These are phyloP conservation scores for Pantherophis vulpinus DNA, from an alignment of 2,797 vertebrate species.

Conservation along the genomic window DNA sequence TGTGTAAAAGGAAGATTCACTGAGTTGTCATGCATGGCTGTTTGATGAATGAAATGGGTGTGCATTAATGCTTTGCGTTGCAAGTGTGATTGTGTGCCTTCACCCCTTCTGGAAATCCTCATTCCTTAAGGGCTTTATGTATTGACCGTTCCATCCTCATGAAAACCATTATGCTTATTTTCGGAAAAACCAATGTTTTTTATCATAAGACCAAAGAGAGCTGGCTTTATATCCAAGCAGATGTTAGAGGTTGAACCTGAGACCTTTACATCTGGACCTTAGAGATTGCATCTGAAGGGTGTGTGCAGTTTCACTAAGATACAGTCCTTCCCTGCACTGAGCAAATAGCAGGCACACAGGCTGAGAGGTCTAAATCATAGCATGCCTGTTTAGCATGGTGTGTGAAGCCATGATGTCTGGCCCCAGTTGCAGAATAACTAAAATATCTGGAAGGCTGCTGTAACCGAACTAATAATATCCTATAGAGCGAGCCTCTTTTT, in stretches of 20 bases:
- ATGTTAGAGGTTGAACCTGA: neutral
- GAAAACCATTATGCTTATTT: neutral
- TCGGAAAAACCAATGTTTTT: neutral
- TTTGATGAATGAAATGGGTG: conserved; percentile 19
- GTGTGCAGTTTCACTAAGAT: neutral
- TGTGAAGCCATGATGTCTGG: neutral
- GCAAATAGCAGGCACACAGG: neutral
- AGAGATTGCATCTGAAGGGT: neutral
- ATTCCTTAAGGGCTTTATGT: neutral
- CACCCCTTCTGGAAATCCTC: neutral
- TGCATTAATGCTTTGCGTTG: neutral
- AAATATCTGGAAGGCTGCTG: neutral
- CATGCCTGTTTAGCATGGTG: neutral
- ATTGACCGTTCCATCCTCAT: neutral
- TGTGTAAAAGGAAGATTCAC: conserved; percentile 12
- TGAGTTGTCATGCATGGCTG: neutral
- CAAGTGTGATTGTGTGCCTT: neutral
- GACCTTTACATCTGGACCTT: neutral
- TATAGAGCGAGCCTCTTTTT: neutral
- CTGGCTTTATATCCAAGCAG: neutral
- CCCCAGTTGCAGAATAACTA: neutral
- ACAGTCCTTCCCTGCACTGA: neutral
- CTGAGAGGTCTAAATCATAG: neutral
- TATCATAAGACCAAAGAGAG: neutral
- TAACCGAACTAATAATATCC: neutral